Base-by-base conservation (phyloP, 2,888 invertebrate species). In the Prostheceraeus crozeri region DNA sequence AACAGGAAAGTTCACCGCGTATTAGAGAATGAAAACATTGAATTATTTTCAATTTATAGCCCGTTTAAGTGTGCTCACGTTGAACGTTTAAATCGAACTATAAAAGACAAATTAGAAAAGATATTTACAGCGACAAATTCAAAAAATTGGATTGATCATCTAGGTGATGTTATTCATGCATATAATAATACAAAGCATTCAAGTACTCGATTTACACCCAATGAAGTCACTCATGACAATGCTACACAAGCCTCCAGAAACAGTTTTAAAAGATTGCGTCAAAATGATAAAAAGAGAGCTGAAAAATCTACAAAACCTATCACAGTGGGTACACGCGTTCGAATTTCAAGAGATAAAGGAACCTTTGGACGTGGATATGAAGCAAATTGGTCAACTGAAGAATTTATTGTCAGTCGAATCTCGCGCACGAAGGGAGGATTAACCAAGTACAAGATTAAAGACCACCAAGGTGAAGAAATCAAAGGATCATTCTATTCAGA, bases 31-130 rank as follows among this genome's bases (percentile, higher is more conserved):
- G 16, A 8, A 3, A 33, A 35, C 19, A 27, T 53, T 6, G 33
- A 36, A 35, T 19, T 16, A 53, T 68, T 68, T 35, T 65, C 65
- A 1, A 67, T 69, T 0, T 59, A 68, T 61, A 65, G 63, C 1
- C 68, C 69, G 36, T 66, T 67, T 3, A 73, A 74, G 63, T 68
- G 69, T 1, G 61, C 65, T 1, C 61, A 72, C 2, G 66, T 69
- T 2, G 73, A 74, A 64, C 52, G 73, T 3, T 69, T 61, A 36
- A 62, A 65, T 19, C 33, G 65, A n/a, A 67, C 66, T 11, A 27
- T 66, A 14, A 67, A 67, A 59, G 45, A 61, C 6, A 55, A 56
- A 19, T 61, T 65, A 58, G 65, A 57, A 63, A 45, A 57, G 1
- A 62, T 59, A 46, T 64, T 61, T 48, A 65, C 63, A 16, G 16